Evolutionary conservation across 2,888 invertebrate genomes (phyloP).

Genomic region (Torymus auratus): DNA sequence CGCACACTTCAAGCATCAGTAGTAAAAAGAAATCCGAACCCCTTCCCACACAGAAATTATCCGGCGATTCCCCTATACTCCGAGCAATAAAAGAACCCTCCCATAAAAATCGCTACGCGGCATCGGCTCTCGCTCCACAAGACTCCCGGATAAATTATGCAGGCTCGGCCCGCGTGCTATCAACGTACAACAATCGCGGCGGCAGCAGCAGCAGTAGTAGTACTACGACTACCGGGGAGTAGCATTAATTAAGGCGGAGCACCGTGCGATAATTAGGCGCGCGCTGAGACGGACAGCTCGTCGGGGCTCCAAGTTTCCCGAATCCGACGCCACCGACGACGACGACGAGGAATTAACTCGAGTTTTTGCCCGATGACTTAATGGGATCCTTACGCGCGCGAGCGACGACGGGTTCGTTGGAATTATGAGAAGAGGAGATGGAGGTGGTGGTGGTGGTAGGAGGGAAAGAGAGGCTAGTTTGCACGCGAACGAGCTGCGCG

Average conservation of each 20-base stretch:
- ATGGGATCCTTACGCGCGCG: constrained; percentile 15
- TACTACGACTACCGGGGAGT: constrained; percentile 1
- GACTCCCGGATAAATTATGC: constrained; percentile 35
- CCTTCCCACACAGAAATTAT: constrained; percentile 12
- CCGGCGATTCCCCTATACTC: background rate
- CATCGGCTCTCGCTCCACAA: too few relatives aligned
- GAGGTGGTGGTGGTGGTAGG: too few relatives aligned
- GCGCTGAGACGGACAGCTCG: constrained; percentile 45
- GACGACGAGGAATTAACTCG: constrained; percentile 37
- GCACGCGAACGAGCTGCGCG: too few relatives aligned
- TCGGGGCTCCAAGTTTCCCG: too few relatives aligned
- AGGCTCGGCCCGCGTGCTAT: background rate
- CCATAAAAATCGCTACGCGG: too few relatives aligned
- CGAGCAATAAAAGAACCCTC: too few relatives aligned
- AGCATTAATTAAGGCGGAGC: constrained; percentile 50
- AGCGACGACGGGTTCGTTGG: background rate
- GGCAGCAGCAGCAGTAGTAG: too few relatives aligned
- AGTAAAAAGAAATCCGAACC: background rate
- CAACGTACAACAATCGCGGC: constrained; percentile 10
- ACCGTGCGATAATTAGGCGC: constrained; percentile 34
- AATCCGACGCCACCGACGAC: background rate
- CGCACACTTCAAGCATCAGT: too few relatives aligned
- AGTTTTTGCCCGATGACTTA: constrained; percentile 49
- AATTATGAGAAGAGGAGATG: too few relatives aligned
- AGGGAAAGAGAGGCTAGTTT: too few relatives aligned